Evolutionary conservation across 30 jellyfish, hydroid and myxozoan genomes (phyloP).

Genomic region (Cassiopea xamachana): DNA sequence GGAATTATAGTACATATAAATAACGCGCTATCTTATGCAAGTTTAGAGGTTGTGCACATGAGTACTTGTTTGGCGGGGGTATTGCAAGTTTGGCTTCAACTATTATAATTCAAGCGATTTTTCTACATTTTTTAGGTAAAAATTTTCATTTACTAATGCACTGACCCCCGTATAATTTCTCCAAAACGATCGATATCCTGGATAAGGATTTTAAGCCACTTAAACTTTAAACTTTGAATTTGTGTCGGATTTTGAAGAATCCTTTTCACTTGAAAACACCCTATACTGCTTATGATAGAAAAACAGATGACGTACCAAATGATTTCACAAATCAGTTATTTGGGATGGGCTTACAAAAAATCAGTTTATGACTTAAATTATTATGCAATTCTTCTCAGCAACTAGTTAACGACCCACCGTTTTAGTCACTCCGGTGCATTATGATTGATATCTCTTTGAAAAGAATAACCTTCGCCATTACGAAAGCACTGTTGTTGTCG

Average conservation of each 20-base stretch:
- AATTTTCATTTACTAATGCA: not conserved
- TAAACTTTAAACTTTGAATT: not conserved
- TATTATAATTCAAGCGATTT: no score
- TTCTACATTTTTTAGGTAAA: no score
- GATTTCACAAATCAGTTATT: not conserved
- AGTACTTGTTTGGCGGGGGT: no score
- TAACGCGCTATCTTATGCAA: no score
- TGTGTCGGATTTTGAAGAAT: not conserved
- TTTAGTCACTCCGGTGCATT: no score
- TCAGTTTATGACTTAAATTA: not conserved
- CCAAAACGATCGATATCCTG: not conserved
- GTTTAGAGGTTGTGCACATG: no score
- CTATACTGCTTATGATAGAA: not conserved
- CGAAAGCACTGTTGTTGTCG: no score
- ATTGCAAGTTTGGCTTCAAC: no score
- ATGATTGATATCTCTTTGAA: no score
- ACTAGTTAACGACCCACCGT: no score
- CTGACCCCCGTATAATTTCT: not conserved
- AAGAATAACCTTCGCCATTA: no score
- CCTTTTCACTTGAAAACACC: not conserved
- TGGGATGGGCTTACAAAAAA: not conserved
- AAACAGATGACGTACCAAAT: not conserved
- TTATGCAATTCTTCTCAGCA: not conserved
- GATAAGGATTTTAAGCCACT: not conserved
- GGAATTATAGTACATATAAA: no score